These are phyloP conservation scores for Drosophila ercepeae DNA, from an alignment of 1,140 invertebrate species.

Conservation along the genomic window DNA sequence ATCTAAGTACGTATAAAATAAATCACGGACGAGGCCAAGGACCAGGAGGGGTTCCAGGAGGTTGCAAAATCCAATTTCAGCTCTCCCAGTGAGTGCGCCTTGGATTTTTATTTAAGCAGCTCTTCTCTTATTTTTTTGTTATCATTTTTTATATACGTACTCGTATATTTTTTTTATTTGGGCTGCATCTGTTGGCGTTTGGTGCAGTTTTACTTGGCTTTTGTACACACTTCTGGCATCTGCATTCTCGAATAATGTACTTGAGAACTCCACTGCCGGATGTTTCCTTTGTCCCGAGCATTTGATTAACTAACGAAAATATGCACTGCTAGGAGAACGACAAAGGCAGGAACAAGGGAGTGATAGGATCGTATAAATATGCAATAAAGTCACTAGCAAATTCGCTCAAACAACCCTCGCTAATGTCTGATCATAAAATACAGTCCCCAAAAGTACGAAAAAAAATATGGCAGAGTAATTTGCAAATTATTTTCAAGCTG, in stretches of 20 bases:
- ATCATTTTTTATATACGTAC: not conserved
- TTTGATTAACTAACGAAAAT: constrained; percentile 73
- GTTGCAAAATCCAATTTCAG: constrained; percentile 67
- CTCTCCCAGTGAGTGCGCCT: constrained; percentile 33
- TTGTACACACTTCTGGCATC: constrained; percentile 23
- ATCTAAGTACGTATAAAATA: constrained; percentile 62
- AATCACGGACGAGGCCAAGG: constrained; percentile 61
- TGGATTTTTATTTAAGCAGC: constrained; percentile 65
- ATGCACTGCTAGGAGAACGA: constrained; percentile 25
- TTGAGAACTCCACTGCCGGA: constrained; percentile 40
- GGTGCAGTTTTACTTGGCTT: constrained; percentile 2
- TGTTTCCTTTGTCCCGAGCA: constrained; percentile 61
- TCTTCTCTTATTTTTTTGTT: constrained; percentile 14
- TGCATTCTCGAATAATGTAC: constrained; percentile 39
- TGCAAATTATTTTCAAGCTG: constrained; percentile 80
- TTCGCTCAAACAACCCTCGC: constrained; percentile 51
- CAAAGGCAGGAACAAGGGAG: not conserved
- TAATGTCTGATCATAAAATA: constrained; percentile 71
- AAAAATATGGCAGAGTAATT: constrained; percentile 76
- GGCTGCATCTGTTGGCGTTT: constrained; percentile 4
- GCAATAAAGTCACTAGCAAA: constrained; percentile 41
- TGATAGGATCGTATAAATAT: constrained; percentile 55
- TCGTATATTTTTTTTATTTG: not conserved
- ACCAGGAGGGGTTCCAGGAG: constrained; percentile 8
- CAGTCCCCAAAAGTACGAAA: constrained; percentile 30